Conservation (phyloP, 2,113 vertebrate genomes). For the Upupa epops region DNA sequence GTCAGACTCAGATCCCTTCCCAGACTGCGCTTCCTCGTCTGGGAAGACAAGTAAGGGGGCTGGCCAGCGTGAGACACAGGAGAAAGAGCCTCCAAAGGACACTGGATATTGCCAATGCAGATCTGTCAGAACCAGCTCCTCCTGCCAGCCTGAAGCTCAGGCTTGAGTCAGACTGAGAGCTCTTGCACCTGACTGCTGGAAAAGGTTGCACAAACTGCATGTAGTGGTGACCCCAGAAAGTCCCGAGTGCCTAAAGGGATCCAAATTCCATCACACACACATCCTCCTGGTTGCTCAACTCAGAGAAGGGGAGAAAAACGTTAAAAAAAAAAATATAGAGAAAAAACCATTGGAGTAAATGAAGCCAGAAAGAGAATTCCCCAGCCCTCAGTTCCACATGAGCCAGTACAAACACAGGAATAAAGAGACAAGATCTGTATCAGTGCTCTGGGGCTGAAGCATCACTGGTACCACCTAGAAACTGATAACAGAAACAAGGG, state of each 20-base stretch:
- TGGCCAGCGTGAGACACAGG: neutral
- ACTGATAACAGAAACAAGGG: neutral
- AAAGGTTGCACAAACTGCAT: neutral
- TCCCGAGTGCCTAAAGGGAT: neutral
- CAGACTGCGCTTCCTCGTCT: neutral
- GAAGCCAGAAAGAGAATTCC: neutral
- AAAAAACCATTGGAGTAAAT: neutral
- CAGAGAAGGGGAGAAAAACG: neutral
- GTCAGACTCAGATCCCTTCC: neutral
- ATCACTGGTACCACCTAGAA: neutral
- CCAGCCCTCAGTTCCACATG: neutral
- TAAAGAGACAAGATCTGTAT: neutral
- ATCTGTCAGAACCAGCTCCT: neutral
- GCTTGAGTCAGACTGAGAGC: neutral
- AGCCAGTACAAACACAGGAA: neutral
- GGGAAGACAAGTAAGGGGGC: neutral
- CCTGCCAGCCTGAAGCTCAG: neutral
- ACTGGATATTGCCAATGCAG: neutral
- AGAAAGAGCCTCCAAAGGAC: neutral
- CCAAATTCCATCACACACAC: neutral
- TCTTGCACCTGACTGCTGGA: neutral
- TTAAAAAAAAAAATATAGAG: rapidly evolving
- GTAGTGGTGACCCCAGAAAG: neutral
- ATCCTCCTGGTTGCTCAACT: rapidly evolving
- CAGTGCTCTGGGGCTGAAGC: neutral